phyloP scores from a whole-genome alignment of 2,888 invertebrate species.

The Cephus rjabovi region DNA sequence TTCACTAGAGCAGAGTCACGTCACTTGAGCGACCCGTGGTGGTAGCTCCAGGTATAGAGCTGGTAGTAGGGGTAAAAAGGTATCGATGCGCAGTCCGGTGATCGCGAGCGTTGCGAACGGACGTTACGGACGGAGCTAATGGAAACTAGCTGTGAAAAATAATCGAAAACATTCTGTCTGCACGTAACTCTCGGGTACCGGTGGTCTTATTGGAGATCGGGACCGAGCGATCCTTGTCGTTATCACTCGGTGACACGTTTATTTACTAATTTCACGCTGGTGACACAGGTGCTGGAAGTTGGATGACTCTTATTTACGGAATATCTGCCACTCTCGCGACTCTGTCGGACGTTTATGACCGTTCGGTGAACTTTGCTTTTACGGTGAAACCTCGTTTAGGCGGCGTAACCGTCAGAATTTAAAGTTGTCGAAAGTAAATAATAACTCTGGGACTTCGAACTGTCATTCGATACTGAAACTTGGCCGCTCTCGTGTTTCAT shows the following conservation, averaged over 20 bases:
- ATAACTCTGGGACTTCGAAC: neutral
- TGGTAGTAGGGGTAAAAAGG: neutral
- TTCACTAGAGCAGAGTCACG: neutral
- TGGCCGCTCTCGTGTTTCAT: neutral
- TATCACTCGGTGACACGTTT: neutral
- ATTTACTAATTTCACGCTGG: neutral
- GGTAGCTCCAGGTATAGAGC: neutral
- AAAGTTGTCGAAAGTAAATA: too few species aligned
- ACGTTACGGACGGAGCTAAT: neutral
- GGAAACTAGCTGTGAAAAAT: neutral
- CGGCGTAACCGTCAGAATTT: too few species aligned
- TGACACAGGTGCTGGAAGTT: neutral
- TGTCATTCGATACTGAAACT: neutral
- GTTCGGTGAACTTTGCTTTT: neutral
- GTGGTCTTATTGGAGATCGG: neutral
- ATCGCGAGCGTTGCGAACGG: slow-evolving; percentile 21
- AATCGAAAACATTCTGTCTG: neutral
- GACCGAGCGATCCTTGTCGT: neutral
- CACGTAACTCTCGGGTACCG: neutral
- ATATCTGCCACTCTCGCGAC: neutral
- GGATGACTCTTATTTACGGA: neutral
- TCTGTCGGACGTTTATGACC: neutral
- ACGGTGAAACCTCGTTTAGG: neutral
- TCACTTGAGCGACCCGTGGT: neutral
- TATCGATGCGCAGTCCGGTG: slow-evolving; percentile 19